Base-by-base conservation (phyloP, 2,113 vertebrate species). In the Australoheros scitulus region DNA sequence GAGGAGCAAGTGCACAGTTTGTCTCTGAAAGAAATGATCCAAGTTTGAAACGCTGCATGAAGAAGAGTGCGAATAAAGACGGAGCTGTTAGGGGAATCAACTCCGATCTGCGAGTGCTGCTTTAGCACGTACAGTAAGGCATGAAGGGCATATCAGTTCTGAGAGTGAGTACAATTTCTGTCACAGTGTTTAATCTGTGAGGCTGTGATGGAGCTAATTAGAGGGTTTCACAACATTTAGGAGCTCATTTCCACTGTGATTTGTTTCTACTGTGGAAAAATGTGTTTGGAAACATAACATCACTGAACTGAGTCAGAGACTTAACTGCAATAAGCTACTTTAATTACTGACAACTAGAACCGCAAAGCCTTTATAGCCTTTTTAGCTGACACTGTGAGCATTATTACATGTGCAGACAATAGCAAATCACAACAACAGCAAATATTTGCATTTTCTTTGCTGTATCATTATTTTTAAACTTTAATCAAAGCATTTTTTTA, bases 261-360 rank as follows among this genome's bases (percentile, higher is more conserved):
- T 74, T 58, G 47, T 84, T 61, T 64, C 58, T 6, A 9, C 17
- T 55, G 82, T 70, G 65, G 43, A 50, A 29, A 47, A 70, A 70
- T 4, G 24, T 70, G 65, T 70, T 50, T 50, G 65, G 50, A 36
- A 50, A 68, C 38, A 50, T 1, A 58, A 36, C n/a, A 36, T 77
- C 20, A 26, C 29, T 17, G 11, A 26, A 59, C 75, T 17, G 15
- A 7, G 15, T 68, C 29, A 13, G 2, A 20, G 6, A 61, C 75
- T 38, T 2, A 50, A 47, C 4, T 6, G 43, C 65, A 26, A 11
- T 59, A 17, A 34, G 9, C 55, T 58, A 47, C 38, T 52, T 83
- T 65, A 78, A 72, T 74, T 79, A 43, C 22, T n/a, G 22, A 61
- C 57, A 47, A 79, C 43, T 74, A 34, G 11, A 3, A 10, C 43